phyloP scores from a whole-genome alignment of 1,140 invertebrate species.

The Myzus persicae region DNA sequence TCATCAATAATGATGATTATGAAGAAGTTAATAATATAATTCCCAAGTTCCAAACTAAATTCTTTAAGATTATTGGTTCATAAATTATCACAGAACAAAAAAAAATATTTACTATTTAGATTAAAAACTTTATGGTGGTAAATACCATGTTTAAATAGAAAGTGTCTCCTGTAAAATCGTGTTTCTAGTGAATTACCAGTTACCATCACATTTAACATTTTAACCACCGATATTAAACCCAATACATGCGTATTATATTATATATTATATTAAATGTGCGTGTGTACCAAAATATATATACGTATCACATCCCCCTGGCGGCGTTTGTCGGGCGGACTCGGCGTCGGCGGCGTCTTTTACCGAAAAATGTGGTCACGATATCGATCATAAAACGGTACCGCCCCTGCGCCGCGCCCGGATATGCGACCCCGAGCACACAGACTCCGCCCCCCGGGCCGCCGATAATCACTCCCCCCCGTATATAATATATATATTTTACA shows the following conservation, averaged over 20 bases:
- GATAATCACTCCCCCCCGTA: slow-evolving; percentile 41
- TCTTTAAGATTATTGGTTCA: neutral
- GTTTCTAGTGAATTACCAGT: neutral
- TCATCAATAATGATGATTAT: neutral
- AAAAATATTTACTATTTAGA: neutral
- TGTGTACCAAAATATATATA: neutral
- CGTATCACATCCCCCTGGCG: neutral
- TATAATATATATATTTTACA: neutral
- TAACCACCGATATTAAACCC: neutral
- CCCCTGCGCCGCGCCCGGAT: slow-evolving; percentile 48
- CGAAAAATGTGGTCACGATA: slow-evolving; percentile 55
- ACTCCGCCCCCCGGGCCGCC: slow-evolving; percentile 39
- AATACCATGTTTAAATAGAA: neutral
- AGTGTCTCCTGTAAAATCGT: neutral
- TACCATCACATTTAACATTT: neutral
- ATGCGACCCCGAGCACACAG: slow-evolving; percentile 47
- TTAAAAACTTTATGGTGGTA: neutral
- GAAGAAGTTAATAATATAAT: neutral
- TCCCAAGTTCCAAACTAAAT: neutral
- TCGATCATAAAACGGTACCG: slow-evolving; percentile 58
- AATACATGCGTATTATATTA: neutral
- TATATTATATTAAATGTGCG: neutral
- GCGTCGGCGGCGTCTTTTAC: slow-evolving; percentile 35
- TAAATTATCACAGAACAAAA: neutral
- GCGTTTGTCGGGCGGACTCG: neutral